These are phyloP conservation scores for Thrips palmi DNA, from an alignment of 1,140 invertebrate species.

Conservation along the genomic window DNA sequence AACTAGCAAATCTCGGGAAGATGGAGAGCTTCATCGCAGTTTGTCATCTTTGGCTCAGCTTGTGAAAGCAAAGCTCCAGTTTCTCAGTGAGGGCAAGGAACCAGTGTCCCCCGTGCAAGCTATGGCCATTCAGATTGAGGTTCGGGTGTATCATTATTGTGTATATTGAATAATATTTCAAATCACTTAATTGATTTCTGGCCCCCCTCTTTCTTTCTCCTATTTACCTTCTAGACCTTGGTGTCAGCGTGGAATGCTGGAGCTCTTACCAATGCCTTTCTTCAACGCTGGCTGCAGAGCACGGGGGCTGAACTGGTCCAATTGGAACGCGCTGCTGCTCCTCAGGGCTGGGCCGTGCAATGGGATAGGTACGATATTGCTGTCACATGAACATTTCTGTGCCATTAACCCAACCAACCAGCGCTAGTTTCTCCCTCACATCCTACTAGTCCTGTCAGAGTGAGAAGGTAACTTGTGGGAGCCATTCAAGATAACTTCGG, in stretches of 20 bases:
- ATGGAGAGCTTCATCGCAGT: too few relatives aligned
- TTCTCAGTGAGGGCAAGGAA: constrained; percentile 39
- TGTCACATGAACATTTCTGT: too few relatives aligned
- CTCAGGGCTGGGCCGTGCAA: constrained; percentile 44
- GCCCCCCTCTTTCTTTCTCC: not conserved
- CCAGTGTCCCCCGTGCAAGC: constrained; percentile 39
- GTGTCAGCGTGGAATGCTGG: constrained; percentile 37
- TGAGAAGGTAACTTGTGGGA: too few relatives aligned
- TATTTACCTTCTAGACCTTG: constrained; percentile 32
- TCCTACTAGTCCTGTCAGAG: too few relatives aligned
- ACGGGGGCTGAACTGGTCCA: constrained; percentile 35
- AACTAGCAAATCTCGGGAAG: too few relatives aligned
- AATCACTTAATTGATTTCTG: too few relatives aligned
- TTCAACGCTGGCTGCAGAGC: constrained; percentile 35
- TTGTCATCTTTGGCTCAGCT: too few relatives aligned
- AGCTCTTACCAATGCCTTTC: constrained; percentile 34
- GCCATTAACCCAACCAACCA: too few relatives aligned
- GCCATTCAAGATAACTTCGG: too few relatives aligned
- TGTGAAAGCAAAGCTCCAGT: constrained; percentile 45
- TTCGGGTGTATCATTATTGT: constrained; percentile 17
- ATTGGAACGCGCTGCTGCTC: constrained; percentile 40
- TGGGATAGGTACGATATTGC: constrained; percentile 53
- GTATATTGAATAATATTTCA: constrained; percentile 6
- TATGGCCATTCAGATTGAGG: constrained; percentile 44
- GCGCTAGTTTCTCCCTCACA: too few relatives aligned